These are phyloP conservation scores for Arenicola marina DNA, from an alignment of 2,888 invertebrate genomes.

Conservation along the genomic window DNA sequence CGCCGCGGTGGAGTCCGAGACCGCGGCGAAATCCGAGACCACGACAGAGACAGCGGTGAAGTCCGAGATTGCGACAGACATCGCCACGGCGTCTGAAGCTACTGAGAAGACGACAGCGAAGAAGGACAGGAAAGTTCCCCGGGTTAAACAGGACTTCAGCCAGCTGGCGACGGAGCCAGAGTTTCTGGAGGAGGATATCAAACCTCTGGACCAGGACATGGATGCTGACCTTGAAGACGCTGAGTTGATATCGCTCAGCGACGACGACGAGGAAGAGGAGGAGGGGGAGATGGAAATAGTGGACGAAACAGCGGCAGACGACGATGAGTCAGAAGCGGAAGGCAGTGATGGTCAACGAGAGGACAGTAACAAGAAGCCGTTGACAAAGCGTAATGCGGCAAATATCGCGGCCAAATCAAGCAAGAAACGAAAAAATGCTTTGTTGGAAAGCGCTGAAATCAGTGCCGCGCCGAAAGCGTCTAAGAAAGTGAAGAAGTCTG, in stretches of 20 bases:
- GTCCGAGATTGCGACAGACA: not conserved
- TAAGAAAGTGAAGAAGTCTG: no score
- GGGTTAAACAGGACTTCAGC: constrained; percentile 56
- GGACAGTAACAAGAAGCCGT: not conserved
- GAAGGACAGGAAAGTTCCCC: constrained; percentile 1
- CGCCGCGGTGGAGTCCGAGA: not conserved
- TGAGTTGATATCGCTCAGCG: not conserved
- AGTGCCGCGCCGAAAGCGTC: no score
- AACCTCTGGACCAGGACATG: constrained; percentile 5
- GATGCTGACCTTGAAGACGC: not conserved
- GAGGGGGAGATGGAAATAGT: not conserved
- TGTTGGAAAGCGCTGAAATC: no score
- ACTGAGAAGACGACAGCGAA: constrained; percentile 6
- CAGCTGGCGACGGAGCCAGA: constrained; percentile 57
- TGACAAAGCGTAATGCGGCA: no score
- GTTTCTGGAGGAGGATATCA: constrained; percentile 59
- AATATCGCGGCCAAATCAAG: no score
- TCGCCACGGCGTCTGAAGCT: not conserved
- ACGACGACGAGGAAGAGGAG: constrained; percentile 1
- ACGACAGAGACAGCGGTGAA: not conserved
- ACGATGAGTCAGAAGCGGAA: constrained; percentile 33
- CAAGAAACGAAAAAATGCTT: no score
- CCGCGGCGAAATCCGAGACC: not conserved
- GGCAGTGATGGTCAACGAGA: not conserved
- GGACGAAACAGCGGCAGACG: constrained; percentile 26